Evolutionary conservation across 2,888 invertebrate genomes (phyloP).

Genomic region (Fabriciana adippe): DNA sequence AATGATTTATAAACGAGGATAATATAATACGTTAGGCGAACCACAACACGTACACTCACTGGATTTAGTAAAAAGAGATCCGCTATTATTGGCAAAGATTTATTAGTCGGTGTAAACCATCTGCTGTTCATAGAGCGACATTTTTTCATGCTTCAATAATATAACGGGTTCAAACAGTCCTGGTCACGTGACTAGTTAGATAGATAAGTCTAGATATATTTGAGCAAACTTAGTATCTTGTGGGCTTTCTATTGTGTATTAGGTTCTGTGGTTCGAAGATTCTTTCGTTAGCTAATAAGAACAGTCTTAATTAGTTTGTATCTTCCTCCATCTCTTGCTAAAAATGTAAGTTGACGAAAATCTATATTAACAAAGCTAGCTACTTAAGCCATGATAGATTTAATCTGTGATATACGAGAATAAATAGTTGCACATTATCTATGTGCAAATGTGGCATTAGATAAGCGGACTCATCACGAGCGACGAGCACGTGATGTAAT

Average conservation of each 20-base stretch:
- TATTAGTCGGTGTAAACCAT: conserved; percentile 52
- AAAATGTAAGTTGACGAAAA: background rate
- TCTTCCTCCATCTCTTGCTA: background rate
- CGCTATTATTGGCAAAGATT: conserved; percentile 60
- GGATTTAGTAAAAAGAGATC: conserved; percentile 68
- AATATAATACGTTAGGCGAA: conserved; percentile 66
- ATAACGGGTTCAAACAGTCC: conserved; percentile 46
- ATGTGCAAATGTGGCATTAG: background rate
- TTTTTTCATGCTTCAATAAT: conserved; percentile 53
- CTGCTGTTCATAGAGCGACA: conserved; percentile 43
- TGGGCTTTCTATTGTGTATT: too few relatives aligned
- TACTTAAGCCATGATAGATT: background rate
- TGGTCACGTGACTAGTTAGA: conserved; percentile 46
- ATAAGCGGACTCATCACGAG: background rate
- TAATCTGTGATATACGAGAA: background rate
- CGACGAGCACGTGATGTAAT: background rate
- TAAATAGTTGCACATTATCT: conserved; percentile 2
- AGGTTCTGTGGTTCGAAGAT: too few relatives aligned
- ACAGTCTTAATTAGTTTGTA: background rate
- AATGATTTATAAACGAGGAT: conserved; percentile 74
- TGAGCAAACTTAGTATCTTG: background rate
- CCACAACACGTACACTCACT: conserved; percentile 66
- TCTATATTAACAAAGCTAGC: background rate
- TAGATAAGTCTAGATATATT: conserved; percentile 33
- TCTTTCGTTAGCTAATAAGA: too few relatives aligned